phyloP scores from a whole-genome alignment of 1,140 invertebrate species.

The Drosophila asahinai region DNA sequence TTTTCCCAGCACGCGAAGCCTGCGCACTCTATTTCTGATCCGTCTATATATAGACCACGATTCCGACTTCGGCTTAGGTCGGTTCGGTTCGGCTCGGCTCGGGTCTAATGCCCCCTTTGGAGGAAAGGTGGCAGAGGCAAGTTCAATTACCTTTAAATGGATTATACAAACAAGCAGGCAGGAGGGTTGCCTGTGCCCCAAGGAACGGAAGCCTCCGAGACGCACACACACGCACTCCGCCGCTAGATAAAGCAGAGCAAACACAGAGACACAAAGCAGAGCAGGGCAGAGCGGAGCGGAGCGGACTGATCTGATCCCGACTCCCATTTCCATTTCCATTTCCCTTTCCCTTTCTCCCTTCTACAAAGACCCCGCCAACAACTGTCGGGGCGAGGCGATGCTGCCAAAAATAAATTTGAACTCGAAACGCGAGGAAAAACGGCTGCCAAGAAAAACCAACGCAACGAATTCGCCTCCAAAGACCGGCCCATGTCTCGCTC shows the following conservation, averaged over 20 bases:
- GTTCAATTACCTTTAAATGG: constrained; percentile 82
- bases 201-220: constrained; percentile 55
- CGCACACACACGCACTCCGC: constrained; percentile 15
- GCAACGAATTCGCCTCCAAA: constrained; percentile 63
- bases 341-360: neutral
- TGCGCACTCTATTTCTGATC: constrained; percentile 34
- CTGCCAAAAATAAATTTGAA: constrained; percentile 84
- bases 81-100: constrained; percentile 42
- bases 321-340: constrained; percentile 32
- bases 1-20: constrained; percentile 8
- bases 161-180: constrained; percentile 64
- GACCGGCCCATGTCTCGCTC: constrained; percentile 42
- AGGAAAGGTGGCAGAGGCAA: constrained; percentile 42
- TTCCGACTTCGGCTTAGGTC: constrained; percentile 34
- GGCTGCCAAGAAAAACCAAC: constrained; percentile 78
- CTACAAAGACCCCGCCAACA: neutral
- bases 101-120: constrained; percentile 22
- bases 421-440: constrained; percentile 66
- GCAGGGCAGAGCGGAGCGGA: constrained; percentile 17
- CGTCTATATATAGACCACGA: constrained; percentile 26
- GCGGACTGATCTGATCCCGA: constrained; percentile 63
- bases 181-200: constrained; percentile 15
- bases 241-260: constrained; percentile 45
- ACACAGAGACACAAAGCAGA: constrained; percentile 51
- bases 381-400: constrained; percentile 32